phyloP scores from a whole-genome alignment of 2,797 vertebrate genomes.

The Staurois parvus region DNA sequence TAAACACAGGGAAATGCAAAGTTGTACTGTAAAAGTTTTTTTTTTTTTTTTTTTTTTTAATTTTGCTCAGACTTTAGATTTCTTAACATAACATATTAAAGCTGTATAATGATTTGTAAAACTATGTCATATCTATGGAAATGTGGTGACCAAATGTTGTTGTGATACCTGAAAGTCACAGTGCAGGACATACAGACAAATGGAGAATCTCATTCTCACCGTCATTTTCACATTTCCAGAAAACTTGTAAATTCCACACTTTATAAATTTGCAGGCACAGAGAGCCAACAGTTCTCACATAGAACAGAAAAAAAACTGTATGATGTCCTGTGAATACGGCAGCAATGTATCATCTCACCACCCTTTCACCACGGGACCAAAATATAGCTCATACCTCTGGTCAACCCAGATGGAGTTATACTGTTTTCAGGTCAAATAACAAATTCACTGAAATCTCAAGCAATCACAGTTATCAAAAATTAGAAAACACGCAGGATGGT shows the following conservation, averaged over 20 bases:
- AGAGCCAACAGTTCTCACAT: constrained; percentile 14
- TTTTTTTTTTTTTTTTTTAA: too few relatives aligned
- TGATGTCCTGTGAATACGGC: background rate
- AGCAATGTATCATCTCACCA: background rate
- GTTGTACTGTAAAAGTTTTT: too few relatives aligned
- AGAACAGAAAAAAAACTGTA: background rate
- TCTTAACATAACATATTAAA: too few relatives aligned
- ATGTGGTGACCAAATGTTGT: background rate
- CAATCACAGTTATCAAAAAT: too few relatives aligned
- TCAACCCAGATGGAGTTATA: too few relatives aligned
- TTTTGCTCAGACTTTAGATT: too few relatives aligned
- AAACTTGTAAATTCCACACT: constrained; percentile 45
- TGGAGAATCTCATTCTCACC: constrained; percentile 12
- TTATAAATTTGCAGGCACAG: constrained; percentile 42
- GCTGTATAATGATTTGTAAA: background rate
- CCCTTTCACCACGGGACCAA: constrained; percentile 1
- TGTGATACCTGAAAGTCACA: background rate
- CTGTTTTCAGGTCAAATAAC: too few relatives aligned
- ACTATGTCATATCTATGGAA: background rate
- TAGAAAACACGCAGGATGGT: too few relatives aligned
- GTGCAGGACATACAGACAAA: background rate
- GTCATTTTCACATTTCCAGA: constrained; percentile 21
- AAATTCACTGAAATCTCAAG: too few relatives aligned
- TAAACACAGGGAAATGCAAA: too few relatives aligned
- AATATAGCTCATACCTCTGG: too few relatives aligned